A percentile compares a stretch with the other conserved stretches of the same genome.
These are phyloP conservation scores for Aplodontia rufa DNA, from an alignment of 2,113 vertebrate genomes.

Conservation along the genomic window DNA sequence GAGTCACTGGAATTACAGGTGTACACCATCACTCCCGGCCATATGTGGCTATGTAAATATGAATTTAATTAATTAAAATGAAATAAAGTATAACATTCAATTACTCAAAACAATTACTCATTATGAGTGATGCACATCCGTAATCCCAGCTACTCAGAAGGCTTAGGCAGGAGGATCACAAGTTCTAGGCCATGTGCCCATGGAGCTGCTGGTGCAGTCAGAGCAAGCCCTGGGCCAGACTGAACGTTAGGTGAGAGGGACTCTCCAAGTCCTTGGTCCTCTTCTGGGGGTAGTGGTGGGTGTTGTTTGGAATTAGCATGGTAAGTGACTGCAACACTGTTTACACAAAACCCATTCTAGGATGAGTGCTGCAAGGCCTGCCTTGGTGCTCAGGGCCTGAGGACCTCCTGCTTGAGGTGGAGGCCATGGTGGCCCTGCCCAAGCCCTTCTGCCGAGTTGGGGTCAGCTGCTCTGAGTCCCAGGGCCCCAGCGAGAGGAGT, in stretches of 20 bases:
- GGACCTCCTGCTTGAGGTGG: too few species aligned
- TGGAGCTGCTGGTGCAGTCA: background rate
- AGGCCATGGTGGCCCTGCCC: background rate
- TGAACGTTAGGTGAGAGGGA: accelerated
- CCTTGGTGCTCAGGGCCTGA: too few species aligned
- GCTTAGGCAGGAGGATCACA: too few species aligned
- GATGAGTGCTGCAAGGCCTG: too few species aligned
- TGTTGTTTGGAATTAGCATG: background rate
- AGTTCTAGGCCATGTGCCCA: background rate
- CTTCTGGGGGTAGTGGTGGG: background rate
- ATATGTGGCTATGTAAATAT: background rate
- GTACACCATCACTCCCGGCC: too few species aligned
- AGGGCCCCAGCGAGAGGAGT: conserved; percentile 59
- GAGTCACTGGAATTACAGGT: too few species aligned
- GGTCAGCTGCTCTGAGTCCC: conserved; percentile 53
- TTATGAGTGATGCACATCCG: too few species aligned
- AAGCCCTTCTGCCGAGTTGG: background rate
- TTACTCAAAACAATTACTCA: too few species aligned
- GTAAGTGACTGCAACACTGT: background rate
- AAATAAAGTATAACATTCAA: background rate
- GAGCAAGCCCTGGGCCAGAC: background rate
- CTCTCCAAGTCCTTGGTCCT: background rate
- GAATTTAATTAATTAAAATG: background rate
- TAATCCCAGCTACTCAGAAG: too few species aligned
- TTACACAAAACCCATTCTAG: background rate